Evolutionary conservation across 2,888 invertebrate genomes (phyloP).

Genomic region (Pristionchus fissidentatus): DNA sequence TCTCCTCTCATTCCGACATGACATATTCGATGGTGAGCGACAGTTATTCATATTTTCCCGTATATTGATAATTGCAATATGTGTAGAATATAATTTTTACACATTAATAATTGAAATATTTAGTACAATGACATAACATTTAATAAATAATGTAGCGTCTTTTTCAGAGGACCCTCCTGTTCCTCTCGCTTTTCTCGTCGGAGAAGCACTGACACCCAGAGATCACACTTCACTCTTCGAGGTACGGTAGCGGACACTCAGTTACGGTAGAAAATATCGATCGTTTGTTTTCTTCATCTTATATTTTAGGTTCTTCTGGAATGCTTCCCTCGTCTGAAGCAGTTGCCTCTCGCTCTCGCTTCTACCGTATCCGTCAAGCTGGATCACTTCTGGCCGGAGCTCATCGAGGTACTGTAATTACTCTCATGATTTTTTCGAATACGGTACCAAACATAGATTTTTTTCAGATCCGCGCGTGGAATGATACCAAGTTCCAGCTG

Average conservation of each 20-base stretch:
- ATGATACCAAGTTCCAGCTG: conserved; percentile 32
- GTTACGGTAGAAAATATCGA: neutral
- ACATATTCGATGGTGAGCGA: conserved; percentile 47
- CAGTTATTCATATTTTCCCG: neutral
- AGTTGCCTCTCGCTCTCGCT: conserved; percentile 28
- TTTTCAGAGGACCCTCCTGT: conserved; percentile 46
- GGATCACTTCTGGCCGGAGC: conserved; percentile 42
- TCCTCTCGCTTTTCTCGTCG: conserved; percentile 42
- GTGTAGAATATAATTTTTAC: no score
- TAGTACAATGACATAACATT: no score
- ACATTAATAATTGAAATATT: no score
- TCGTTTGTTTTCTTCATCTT: neutral
- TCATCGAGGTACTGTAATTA: conserved; percentile 33
- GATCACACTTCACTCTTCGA: conserved; percentile 38
- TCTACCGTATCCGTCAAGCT: conserved; percentile 43
- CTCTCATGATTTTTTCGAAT: neutral
- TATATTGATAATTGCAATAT: neutral
- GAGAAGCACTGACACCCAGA: conserved; percentile 37
- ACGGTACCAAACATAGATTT: neutral
- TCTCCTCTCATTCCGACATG: conserved; percentile 42
- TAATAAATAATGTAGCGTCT: neutral
- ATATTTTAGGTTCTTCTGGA: conserved; percentile 26
- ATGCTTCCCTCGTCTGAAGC: conserved; percentile 44
- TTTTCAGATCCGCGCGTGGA: conserved; percentile 44
- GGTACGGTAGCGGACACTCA: neutral